phyloP scores from a whole-genome alignment of 2,797 vertebrate genomes.

The Leuciscus waleckii region DNA sequence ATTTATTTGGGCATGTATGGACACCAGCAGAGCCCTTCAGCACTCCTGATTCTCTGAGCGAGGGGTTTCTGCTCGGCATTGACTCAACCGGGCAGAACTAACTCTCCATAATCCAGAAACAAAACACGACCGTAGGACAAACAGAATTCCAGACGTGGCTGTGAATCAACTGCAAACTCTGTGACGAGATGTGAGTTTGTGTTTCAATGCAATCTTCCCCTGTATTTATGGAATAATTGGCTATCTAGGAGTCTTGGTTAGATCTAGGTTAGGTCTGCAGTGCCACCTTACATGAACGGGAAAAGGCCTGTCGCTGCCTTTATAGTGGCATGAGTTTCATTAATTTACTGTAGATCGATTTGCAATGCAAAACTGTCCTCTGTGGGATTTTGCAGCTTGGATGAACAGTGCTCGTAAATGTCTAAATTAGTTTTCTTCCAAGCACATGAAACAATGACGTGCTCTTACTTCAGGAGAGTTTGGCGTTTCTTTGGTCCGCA shows the following conservation, averaged over 20 bases:
- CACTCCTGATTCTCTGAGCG: constrained; percentile 24
- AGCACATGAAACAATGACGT: neutral
- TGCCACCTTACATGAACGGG: neutral
- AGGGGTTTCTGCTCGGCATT: neutral
- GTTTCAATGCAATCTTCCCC: neutral
- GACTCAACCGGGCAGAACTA: constrained; percentile 44
- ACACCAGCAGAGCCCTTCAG: neutral
- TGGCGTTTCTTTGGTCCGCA: constrained; percentile 84
- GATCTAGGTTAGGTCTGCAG: neutral
- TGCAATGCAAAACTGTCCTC: neutral
- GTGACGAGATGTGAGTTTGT: constrained; percentile 5
- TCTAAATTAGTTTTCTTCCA: neutral
- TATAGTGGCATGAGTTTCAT: neutral
- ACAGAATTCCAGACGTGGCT: constrained; percentile 66
- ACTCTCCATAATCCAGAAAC: constrained; percentile 56
- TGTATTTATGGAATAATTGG: neutral
- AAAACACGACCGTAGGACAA: constrained; percentile 45
- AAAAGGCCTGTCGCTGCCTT: neutral
- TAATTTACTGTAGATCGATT: neutral
- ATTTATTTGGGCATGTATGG: neutral
- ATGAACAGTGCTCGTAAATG: neutral
- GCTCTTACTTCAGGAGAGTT: constrained; percentile 83
- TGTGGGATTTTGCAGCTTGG: neutral
- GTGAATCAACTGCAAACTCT: constrained; percentile 40
- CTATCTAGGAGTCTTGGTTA: neutral